These are phyloP conservation scores for Drosophila leonis DNA, from an alignment of 2,888 invertebrate genomes.

Conservation along the genomic window DNA sequence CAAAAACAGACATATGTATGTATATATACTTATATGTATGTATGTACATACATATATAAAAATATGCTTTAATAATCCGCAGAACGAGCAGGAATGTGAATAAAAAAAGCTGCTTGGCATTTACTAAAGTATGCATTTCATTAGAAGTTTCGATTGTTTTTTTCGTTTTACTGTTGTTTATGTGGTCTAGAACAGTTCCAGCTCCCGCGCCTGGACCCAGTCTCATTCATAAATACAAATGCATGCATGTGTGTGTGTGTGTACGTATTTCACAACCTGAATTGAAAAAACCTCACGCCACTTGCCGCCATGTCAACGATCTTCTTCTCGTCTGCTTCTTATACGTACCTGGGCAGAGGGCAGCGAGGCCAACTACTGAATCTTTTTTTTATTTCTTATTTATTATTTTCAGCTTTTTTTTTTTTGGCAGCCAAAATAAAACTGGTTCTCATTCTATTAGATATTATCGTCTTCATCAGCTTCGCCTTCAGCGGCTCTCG, in stretches of 20 bases:
- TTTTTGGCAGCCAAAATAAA: slow-evolving; percentile 51
- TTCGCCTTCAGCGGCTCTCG: slow-evolving; percentile 16
- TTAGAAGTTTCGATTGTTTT: slow-evolving; percentile 25
- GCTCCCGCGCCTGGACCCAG: slow-evolving; percentile 23
- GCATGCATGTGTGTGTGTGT: slow-evolving; percentile 1
- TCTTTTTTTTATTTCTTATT: background rate
- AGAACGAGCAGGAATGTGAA: slow-evolving; percentile 56
- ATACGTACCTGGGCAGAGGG: slow-evolving; percentile 46
- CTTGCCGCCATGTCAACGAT: slow-evolving; percentile 78
- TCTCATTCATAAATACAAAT: slow-evolving; percentile 71
- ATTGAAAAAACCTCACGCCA: slow-evolving; percentile 54
- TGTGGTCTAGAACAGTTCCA: slow-evolving; percentile 38
- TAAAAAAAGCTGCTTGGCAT: slow-evolving; percentile 54
- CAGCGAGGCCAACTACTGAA: slow-evolving; percentile 14
- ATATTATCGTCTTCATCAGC: slow-evolving; percentile 25
- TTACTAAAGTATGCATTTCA: slow-evolving; percentile 59
- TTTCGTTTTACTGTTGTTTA: slow-evolving; percentile 28
- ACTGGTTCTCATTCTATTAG: slow-evolving; percentile 73
- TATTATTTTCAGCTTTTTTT: slow-evolving; percentile 6
- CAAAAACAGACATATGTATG: background rate
- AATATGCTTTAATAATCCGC: slow-evolving; percentile 7
- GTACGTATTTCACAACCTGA: slow-evolving; percentile 77
- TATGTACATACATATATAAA: background rate
- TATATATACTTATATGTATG: slow-evolving; percentile 3
- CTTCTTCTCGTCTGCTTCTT: slow-evolving; percentile 53